Base-by-base conservation (phyloP, 2,888 invertebrate genomes). In the Dyspetes luteomarginatus region DNA sequence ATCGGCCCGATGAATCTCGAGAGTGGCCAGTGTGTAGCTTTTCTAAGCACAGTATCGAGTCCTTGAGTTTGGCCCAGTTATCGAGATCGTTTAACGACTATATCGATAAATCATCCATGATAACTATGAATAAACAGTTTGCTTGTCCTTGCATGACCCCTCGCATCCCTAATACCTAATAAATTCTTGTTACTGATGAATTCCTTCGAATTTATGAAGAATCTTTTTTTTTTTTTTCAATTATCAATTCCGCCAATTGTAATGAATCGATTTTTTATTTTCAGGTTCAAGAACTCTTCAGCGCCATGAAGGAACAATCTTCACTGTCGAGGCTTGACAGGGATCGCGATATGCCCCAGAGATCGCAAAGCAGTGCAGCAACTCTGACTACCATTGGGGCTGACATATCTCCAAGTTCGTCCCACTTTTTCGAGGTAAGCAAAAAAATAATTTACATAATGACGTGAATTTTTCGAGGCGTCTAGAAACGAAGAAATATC, bases 381-480 rank as follows among this genome's bases (percentile, higher is more conserved):
- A 94, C 94, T 5, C 92, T 96, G n/a, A 96, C 95, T 0, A 95
- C 96, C 0, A 93, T 96, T 0, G 95, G 95, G 84, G 95, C 95
- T 50, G 97, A 97, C 89, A 95, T 97, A 73, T 96, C 97, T 0
- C 96, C 97, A 5, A 97, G 97, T 86, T 97, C 97, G 81, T 97
- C 97, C 24, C 97, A 97, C 90, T 97, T 97, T 92, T 97, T 97
- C 89, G 97, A 97, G 94, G 97, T 96, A 92, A 26, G 55, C 2
- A 48, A n/a, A 48, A 48, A 48, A 48, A 43, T 26, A 7, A 0
- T 22, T 41, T 15, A n/a, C n/a, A n/a, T n/a, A n/a, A n/a, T n/a
- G n/a, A n/a, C n/a, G n/a, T n/a, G n/a, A n/a, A n/a, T n/a, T n/a
- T n/a, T n/a, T n/a, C n/a, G n/a, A n/a, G n/a, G n/a, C n/a, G n/a